Base-by-base conservation (phyloP, 2,888 invertebrate species). In the Drosophila kanekoi region DNA sequence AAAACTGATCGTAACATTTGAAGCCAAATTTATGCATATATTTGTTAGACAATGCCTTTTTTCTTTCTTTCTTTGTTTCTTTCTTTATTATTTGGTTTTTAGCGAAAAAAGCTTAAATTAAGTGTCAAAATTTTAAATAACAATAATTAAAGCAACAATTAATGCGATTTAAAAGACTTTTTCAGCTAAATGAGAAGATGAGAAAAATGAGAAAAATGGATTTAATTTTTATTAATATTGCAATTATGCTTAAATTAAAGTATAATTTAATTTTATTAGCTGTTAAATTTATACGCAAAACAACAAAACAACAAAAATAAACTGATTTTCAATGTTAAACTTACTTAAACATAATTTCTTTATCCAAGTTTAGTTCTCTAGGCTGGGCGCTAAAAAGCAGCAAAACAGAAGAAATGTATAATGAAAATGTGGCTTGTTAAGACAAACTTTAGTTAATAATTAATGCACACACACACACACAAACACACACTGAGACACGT, bases 151-250 rank as follows among this genome's bases (percentile, higher is more conserved):
- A 89, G 90, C 89, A 86, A 86, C 68, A 76, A 83, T 88, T 87
- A 89, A 85, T 89, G 90, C 87, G 81, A 89, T 87, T 79, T 57
- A 86, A 86, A 86, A 86, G 87, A 89, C 87, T 88, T 84, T 84
- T 81, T 79, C 63, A 58, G 72, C 53, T 66, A 75, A 72, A 80
- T 70, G 70, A 28, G 68, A 81, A 68, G 78, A 73, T 54, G 60
- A n/a, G 18, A 18, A 18, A 18, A 18, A 18, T 18, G 18, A 59
- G 56, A 72, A 59, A 57, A 68, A 81, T 68, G 75, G 75, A 83
- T 88, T 74, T 86, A 77, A 66, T 77, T 72, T 72, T 77, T 58
- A 74, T 71, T 59, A 62, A 66, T 82, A 83, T 77, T 78, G 84
- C 68, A 79, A 82, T 81, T 79, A 84, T 83, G 74, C 73, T 81